Percentiles rank a stretch among this genome's conserved stretches.
These are phyloP conservation scores for Eremophila alpestris DNA, from an alignment of 2,797 vertebrate species.

Conservation along the genomic window DNA sequence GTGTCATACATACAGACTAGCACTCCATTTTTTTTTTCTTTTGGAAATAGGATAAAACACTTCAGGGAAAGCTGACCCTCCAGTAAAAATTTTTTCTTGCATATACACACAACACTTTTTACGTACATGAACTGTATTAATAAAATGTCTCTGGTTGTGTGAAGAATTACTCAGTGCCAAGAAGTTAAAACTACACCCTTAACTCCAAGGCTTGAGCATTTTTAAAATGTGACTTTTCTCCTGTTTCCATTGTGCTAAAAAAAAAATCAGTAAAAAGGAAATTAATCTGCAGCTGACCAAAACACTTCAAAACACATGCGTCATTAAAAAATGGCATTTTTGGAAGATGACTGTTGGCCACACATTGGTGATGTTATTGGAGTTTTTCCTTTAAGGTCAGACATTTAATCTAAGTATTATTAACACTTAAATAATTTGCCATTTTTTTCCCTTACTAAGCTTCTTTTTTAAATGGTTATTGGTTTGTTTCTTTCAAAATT, in stretches of 20 bases:
- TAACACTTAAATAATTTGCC: neutral
- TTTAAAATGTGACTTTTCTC: neutral
- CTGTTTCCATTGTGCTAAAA: neutral
- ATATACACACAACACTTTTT: neutral
- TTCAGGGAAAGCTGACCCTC: neutral
- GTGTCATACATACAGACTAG: neutral
- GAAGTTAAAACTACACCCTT: neutral
- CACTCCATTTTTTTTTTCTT: neutral
- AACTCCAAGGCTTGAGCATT: neutral
- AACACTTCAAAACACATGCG: neutral
- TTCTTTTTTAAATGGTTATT: neutral
- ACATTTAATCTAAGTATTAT: neutral
- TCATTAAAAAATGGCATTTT: neutral
- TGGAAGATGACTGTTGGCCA: neutral
- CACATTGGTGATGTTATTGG: neutral
- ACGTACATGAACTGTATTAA: neutral
- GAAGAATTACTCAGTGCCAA: neutral
- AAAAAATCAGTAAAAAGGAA: neutral
- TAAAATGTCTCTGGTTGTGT: neutral
- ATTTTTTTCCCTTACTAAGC: neutral
- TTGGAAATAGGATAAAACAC: neutral
- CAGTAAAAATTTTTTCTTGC: neutral
- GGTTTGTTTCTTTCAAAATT: neutral
- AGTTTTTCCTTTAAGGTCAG: neutral
- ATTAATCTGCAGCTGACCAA: slow-evolving; percentile 12